Conservation (phyloP, 2,113 vertebrate species). For the Grallaria varia region DNA sequence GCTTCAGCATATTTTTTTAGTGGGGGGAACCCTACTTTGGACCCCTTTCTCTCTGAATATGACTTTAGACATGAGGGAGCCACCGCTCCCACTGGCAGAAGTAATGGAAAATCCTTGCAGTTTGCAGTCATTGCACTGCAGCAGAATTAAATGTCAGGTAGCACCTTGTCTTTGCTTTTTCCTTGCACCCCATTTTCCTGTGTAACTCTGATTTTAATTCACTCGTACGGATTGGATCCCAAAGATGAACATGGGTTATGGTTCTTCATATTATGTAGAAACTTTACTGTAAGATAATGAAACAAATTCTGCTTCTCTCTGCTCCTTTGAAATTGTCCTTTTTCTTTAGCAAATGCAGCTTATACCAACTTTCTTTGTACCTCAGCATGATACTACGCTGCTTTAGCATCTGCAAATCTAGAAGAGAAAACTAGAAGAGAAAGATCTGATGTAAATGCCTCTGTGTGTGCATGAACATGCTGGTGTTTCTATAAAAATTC, state of each 20-base stretch:
- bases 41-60: background rate
- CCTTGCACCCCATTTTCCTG: background rate
- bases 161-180: background rate
- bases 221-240: background rate
- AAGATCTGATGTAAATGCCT: slow-evolving; percentile 26
- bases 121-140: background rate
- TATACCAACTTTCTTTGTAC: background rate
- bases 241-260: background rate
- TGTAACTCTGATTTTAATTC: background rate
- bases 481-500: slow-evolving; percentile 48
- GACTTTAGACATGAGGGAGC: background rate
- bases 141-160: background rate
- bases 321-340: background rate
- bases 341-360: background rate
- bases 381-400: background rate
- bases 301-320: background rate
- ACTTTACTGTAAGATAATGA: rapidly evolving
- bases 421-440: slow-evolving; percentile 17
- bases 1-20: background rate
- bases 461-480: background rate
- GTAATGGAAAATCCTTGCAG: background rate
- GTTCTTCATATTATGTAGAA: background rate
- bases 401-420: background rate
- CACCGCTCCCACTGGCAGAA: background rate
- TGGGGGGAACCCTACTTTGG: background rate